phyloP scores from a whole-genome alignment of 1,140 invertebrate species.

The Adoxophyes honmai region DNA sequence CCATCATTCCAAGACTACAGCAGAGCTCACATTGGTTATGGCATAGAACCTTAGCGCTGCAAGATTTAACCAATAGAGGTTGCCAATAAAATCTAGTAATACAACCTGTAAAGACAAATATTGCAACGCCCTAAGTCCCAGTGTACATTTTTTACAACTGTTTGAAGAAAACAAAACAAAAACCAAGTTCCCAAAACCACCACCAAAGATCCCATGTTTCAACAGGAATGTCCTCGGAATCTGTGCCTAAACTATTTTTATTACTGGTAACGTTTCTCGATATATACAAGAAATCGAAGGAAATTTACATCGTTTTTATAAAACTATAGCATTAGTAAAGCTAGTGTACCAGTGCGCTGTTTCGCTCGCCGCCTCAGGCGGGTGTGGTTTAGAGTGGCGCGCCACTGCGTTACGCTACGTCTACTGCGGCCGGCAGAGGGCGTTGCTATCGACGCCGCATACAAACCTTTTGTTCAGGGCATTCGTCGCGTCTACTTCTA shows the following conservation, averaged over 20 bases:
- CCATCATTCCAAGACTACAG: too few species aligned
- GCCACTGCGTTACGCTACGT: neutral
- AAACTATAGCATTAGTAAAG: neutral
- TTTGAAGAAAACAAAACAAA: too few species aligned
- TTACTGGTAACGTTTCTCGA: neutral
- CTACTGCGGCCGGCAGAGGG: neutral
- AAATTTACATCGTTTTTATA: neutral
- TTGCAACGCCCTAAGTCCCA: too few species aligned
- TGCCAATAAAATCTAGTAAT: too few species aligned
- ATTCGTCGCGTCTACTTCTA: too few species aligned
- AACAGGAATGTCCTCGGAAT: neutral
- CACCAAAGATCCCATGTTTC: neutral
- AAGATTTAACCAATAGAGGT: too few species aligned
- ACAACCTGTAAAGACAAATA: too few species aligned
- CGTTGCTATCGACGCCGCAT: too few species aligned
- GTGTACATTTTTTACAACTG: neutral
- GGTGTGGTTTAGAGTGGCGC: neutral
- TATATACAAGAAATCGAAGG: neutral
- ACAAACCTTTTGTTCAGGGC: too few species aligned
- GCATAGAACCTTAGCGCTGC: too few species aligned
- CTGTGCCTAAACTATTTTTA: neutral
- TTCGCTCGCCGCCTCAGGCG: neutral
- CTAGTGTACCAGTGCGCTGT: neutral
- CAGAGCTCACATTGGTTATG: too few species aligned
- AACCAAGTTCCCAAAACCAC: too few species aligned